A percentile compares a stretch with the other conserved stretches of the same genome.
phyloP scores from a whole-genome alignment of 2,797 vertebrate genomes.

The Takifugu rubripes region DNA sequence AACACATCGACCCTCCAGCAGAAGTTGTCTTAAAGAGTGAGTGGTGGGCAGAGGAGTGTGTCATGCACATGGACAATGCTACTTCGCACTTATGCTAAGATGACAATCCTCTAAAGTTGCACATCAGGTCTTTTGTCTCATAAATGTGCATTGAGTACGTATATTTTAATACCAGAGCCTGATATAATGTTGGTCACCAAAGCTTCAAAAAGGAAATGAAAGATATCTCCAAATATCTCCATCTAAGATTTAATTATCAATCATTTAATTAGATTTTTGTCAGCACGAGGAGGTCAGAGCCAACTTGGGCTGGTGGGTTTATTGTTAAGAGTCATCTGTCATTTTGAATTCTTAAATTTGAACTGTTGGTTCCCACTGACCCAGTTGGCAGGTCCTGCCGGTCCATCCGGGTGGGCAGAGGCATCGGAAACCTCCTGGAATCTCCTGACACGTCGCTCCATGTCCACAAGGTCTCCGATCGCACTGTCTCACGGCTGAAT shows the following conservation, averaged over 20 bases:
- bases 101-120: slow-evolving; percentile 32
- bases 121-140: slow-evolving; percentile 9
- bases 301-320: too few species aligned
- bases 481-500: slow-evolving; percentile 71
- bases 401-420: slow-evolving; percentile 76
- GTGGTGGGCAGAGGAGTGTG: slow-evolving; percentile 31
- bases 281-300: background rate
- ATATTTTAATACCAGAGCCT: slow-evolving; percentile 2
- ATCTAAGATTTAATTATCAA: too few species aligned
- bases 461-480: slow-evolving; percentile 73
- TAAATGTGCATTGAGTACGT: slow-evolving; percentile 42
- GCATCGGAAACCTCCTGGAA: slow-evolving; percentile 68
- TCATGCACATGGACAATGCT: slow-evolving; percentile 42
- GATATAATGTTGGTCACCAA: too few species aligned
- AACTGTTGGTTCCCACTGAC: slow-evolving; percentile 55
- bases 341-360: background rate
- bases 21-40: slow-evolving; percentile 40
- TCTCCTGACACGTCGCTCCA: slow-evolving; percentile 75
- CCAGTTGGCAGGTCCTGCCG: slow-evolving; percentile 78
- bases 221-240: too few species aligned
- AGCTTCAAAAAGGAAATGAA: too few species aligned
- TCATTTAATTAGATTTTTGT: background rate
- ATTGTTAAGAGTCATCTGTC: background rate
- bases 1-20: slow-evolving; percentile 36
- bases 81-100: slow-evolving; percentile 28